Percentiles rank a stretch among this genome's conserved stretches.
Conservation (phyloP, 2,797 vertebrate species). For the Rhinoraja longicauda region DNA sequence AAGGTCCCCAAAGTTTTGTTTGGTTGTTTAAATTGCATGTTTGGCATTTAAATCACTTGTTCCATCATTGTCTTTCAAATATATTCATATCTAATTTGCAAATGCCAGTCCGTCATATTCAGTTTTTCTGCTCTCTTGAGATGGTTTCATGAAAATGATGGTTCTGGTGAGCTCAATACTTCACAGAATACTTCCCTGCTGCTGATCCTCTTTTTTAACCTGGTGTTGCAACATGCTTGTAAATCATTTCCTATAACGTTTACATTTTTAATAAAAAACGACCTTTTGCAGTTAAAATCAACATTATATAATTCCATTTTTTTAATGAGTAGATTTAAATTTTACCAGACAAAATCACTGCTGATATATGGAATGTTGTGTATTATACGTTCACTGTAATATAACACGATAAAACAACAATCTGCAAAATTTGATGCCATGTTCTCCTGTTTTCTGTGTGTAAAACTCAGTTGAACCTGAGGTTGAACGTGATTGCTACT, state of each 20-base stretch:
- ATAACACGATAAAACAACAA: no score
- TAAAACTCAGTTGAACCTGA: no score
- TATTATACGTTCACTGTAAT: no score
- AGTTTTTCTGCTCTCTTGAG: background rate
- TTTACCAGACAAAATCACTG: background rate
- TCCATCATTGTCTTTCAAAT: conserved; percentile 11
- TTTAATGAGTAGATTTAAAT: background rate
- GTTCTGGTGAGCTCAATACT: conserved; percentile 19
- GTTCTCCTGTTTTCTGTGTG: no score
- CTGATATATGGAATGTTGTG: background rate
- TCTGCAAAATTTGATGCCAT: no score
- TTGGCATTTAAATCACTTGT: conserved; percentile 30
- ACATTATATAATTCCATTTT: background rate
- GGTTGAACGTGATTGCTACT: no score
- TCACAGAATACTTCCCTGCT: background rate
- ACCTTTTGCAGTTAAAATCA: background rate
- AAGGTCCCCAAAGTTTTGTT: background rate
- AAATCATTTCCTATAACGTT: background rate
- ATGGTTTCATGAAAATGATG: background rate
- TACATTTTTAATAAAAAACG: background rate
- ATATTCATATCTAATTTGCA: conserved; percentile 23
- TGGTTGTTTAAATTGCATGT: conserved; percentile 28
- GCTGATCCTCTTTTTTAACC: background rate
- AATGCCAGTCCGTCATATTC: conserved; percentile 12
- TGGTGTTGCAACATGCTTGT: background rate